These are phyloP conservation scores for Marisa cornuarietis DNA, from an alignment of 1,140 invertebrate genomes.

Conservation along the genomic window DNA sequence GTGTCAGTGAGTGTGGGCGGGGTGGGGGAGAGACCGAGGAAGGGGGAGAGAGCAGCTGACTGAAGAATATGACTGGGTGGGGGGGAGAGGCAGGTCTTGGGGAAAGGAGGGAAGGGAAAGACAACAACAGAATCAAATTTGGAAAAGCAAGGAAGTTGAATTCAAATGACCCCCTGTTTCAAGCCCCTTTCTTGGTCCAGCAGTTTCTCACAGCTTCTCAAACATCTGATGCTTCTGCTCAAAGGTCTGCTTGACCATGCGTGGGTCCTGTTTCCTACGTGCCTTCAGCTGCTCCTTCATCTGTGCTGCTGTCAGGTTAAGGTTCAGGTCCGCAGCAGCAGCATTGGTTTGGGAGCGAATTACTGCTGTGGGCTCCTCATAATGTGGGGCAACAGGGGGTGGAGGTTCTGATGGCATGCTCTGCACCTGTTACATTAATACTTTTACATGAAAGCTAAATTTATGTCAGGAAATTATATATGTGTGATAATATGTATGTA, in stretches of 20 bases:
- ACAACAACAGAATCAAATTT: background rate
- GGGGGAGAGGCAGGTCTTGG: background rate
- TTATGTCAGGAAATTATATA: too few relatives aligned
- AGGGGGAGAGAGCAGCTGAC: background rate
- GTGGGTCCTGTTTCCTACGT: conserved; percentile 51
- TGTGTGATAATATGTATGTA: too few relatives aligned
- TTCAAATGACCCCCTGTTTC: background rate
- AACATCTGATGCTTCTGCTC: conserved; percentile 54
- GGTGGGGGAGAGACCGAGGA: too few relatives aligned
- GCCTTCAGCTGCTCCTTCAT: conserved; percentile 51
- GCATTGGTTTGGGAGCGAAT: conserved; percentile 19
- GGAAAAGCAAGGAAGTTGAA: background rate
- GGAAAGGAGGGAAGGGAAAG: background rate
- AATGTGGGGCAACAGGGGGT: background rate
- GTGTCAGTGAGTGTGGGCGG: too few relatives aligned
- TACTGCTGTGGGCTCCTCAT: background rate
- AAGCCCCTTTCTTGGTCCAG: background rate
- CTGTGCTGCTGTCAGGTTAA: conserved; percentile 53
- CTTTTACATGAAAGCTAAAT: too few relatives aligned
- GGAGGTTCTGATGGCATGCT: too few relatives aligned
- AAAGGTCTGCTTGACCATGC: conserved; percentile 45
- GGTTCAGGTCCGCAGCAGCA: conserved; percentile 32
- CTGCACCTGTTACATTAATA: too few relatives aligned
- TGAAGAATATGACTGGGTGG: background rate
- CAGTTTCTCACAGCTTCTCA: conserved; percentile 46